Evolutionary conservation across 2,113 vertebrate genomes (phyloP), one percentile per base, ranked within the genome.

Genomic region (Tylochromis polylepis): DNA sequence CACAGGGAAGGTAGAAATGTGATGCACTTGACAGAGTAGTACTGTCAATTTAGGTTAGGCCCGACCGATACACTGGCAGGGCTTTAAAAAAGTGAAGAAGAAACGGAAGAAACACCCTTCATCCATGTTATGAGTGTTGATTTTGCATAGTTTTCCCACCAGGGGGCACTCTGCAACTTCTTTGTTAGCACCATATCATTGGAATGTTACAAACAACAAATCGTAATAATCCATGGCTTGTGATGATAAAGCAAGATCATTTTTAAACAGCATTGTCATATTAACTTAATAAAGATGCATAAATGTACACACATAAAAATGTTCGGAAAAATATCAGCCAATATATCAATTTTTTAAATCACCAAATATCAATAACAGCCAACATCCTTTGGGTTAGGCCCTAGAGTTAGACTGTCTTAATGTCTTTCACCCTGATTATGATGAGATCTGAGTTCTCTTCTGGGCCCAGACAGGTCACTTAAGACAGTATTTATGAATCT

Each of bases 201-300:
- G 57, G 0, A 29, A 59, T 29, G 0, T 29, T 29, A 29, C 57
- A 27, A 59, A 59, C 56, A 59, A 59, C 14, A 59, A 38, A 2
- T 9, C 8, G 57, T 29, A 29, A 29, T 59, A 59, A 0, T 59
- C 14, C 57, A 59, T 3, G 58, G 0, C 27, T 43, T 59, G 29
- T 31, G 14, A 15, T 59, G 27, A 59, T 29, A 59, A 59, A 59
- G 24, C 15, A 59, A 59, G 57, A 0, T 59, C 4, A 31, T 31
- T 31, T 58, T 59, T 18, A 59, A 59, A 59, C 58, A 29, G 14
- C 27, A 16, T 31, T 59, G 15, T 29, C 14, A 59, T 59, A 15
- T 18, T 60, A 31, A 16, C 15, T 16, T 59, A 31, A 29, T 60
- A 18, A 60, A 29, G 27, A 31, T 4, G 31, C 16, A 60, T 18